Evolutionary conservation across 2,888 invertebrate genomes (phyloP), one percentile per base, ranked within the genome.

Genomic region (Ephialtes manifestator): DNA sequence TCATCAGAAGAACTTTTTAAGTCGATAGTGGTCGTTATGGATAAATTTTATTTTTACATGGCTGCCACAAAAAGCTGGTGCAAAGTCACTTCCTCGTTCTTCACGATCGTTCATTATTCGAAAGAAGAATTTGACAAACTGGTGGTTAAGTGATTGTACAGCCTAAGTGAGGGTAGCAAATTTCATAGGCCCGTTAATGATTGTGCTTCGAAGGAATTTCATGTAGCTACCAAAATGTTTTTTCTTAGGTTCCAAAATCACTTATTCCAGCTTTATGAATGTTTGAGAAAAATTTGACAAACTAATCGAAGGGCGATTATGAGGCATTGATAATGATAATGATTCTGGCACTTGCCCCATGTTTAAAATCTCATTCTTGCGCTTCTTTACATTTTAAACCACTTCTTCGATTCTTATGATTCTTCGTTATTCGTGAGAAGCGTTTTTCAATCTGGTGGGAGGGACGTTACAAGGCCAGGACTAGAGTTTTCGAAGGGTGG

Each of bases 281-380:
- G 18, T 18, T 63, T 63, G 63, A 63, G 63, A 63, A 63, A 8
- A 63, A 10, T 63, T 39, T 18, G 39, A n/a, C 39, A 39, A 63
- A 35, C n/a, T 10, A 7, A 8, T 39, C 2, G 2, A 2, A 35
- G 35, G 35, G 4, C 0, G 0, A 35, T 35, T 35, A 35, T 35
- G 35, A 4, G 35, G 4, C 55, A 0, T 24, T 28, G 24, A n/a
- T n/a, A n/a, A n/a, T n/a, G n/a, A n/a, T n/a, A 55, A 24, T 7
- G 24, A 20, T 24, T 24, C 4, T 8, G 11, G 7, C 20, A 24
- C 8, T 55, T 24, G 28, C 10, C 58, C 13, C 24, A 15, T 58
- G 28, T 24, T 58, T 13, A 28, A 11, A 58, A 13, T 4, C 55
- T 8, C 5, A 55, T 55, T 24, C 18, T 7, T 55, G 0, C 4